These are phyloP conservation scores for Paralvinella palmiformis DNA, from an alignment of 1,140 invertebrate species.

Conservation along the genomic window DNA sequence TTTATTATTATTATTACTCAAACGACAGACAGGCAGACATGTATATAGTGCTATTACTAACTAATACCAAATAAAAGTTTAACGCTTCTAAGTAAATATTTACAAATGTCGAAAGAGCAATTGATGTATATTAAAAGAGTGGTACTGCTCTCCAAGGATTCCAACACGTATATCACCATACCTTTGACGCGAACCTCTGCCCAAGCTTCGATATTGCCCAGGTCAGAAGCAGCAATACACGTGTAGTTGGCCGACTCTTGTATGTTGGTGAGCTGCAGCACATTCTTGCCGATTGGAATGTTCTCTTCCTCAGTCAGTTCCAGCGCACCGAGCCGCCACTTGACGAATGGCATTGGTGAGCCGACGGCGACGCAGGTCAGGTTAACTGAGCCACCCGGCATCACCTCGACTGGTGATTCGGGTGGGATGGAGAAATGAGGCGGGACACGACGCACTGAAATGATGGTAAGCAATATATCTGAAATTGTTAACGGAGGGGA, in stretches of 20 bases:
- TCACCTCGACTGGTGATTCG: slow-evolving; percentile 74
- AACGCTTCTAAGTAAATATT: too few relatives aligned
- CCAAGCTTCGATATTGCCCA: slow-evolving; percentile 81
- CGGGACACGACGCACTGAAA: slow-evolving; percentile 77
- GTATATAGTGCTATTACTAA: too few relatives aligned
- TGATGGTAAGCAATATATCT: too few relatives aligned
- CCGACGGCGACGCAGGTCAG: slow-evolving; percentile 94
- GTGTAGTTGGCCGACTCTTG: slow-evolving; percentile 92
- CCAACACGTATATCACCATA: slow-evolving; percentile 53
- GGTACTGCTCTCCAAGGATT: too few relatives aligned
- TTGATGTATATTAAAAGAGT: too few relatives aligned
- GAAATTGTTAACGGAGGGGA: too few relatives aligned
- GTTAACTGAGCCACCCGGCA: slow-evolving; percentile 81
- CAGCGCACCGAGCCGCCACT: slow-evolving; percentile 82
- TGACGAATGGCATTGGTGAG: slow-evolving; percentile 94
- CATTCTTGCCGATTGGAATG: slow-evolving; percentile 61
- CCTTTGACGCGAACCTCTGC: slow-evolving; percentile 91
- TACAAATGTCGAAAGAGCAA: too few relatives aligned
- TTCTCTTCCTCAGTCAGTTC: slow-evolving; percentile 66
- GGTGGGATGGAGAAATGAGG: slow-evolving; percentile 91
- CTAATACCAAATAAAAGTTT: too few relatives aligned
- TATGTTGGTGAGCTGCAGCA: slow-evolving; percentile 77
- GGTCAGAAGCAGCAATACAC: slow-evolving; percentile 87
- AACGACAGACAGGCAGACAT: too few relatives aligned
- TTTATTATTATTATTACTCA: too few relatives aligned